Conservation (phyloP, 2,888 invertebrate genomes). For the Cryptocephalus primarius region DNA sequence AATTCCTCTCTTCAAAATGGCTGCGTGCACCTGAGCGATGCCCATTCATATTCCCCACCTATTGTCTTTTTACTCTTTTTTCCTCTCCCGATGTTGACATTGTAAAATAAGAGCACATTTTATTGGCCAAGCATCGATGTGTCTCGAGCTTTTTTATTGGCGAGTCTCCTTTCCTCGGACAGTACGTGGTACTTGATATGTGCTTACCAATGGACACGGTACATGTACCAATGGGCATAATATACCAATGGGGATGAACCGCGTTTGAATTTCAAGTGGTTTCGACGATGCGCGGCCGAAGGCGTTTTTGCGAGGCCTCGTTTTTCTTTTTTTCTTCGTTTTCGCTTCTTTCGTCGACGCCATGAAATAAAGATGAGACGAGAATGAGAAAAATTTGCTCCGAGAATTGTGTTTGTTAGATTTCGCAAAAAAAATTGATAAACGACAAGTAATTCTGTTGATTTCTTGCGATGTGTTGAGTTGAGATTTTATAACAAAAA, state of each 20-base stretch:
- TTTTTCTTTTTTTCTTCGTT: too few species aligned
- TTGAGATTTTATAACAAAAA: too few species aligned
- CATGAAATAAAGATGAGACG: too few species aligned
- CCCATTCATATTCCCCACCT: slow-evolving; percentile 17
- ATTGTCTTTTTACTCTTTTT: slow-evolving; percentile 10
- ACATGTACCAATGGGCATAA: too few species aligned
- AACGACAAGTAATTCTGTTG: too few species aligned
- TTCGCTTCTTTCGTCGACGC: too few species aligned
- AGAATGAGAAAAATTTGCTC: too few species aligned
- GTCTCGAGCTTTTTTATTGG: slow-evolving; percentile 8
- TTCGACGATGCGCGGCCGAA: too few species aligned
- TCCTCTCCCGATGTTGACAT: slow-evolving; percentile 12
- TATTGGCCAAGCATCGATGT: slow-evolving; percentile 16
- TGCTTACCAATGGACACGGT: slow-evolving; percentile 6
- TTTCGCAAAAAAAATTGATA: too few species aligned
- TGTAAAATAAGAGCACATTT: slow-evolving; percentile 18
- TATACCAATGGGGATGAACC: slow-evolving; percentile 2
- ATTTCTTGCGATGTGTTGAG: too few species aligned
- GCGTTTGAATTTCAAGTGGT: slow-evolving; percentile 1
- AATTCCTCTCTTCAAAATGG: slow-evolving; percentile 21
- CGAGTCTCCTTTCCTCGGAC: neutral
- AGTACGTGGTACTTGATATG: slow-evolving; percentile 6
- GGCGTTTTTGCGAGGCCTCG: too few species aligned
- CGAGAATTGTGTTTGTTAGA: too few species aligned
- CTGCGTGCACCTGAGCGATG: slow-evolving; percentile 15